Evolutionary conservation across 2,888 invertebrate species (phyloP), one percentile per base, ranked within the genome.

Genomic region (Cybosia mesomella): DNA sequence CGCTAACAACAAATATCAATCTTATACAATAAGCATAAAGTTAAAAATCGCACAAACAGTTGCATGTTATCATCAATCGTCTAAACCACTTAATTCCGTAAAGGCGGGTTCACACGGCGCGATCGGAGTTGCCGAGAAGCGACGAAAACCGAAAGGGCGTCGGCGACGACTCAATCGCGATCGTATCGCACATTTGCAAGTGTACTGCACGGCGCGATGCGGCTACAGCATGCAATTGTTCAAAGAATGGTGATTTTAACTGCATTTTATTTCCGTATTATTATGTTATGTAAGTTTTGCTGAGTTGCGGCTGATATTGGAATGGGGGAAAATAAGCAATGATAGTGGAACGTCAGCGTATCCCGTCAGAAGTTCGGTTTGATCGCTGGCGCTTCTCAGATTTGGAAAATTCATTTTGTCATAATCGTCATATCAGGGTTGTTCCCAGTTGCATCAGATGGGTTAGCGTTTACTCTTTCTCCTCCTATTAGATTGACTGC

Each of bases 111-210:
- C 80, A 82, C 77, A 80, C 77, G 66, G 71, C 70, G 68, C 68
- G 63, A 62, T 62, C 49, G 61, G 32, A 66, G 71, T 68, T 72
- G 67, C 61, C 63, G 76, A 65, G 72, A 71, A 73, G 71, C 77
- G 75, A 65, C 76, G 73, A 77, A 74, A 76, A 64, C 71, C 73
- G 68, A 71, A 73, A 68, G 71, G 76, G 79, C 78, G 76, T 66
- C 59, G 65, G 73, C 80, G 78, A 85, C 76, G 82, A 72, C 82
- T 85, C 82, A 84, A 83, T 85, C 74, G 75, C 70, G 85, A 85
- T 85, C 64, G 65, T 82, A 83, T 85, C 84, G 72, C 70, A 55
- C 70, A 73, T 70, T 78, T 75, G 79, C 78, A 68, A 80, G 79
- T 77, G 79, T 72, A 72, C 67, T 73, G 61, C 64, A 66, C 73